Evolutionary conservation across 2,113 vertebrate species (phyloP).

Genomic region (Heterocephalus glaber): DNA sequence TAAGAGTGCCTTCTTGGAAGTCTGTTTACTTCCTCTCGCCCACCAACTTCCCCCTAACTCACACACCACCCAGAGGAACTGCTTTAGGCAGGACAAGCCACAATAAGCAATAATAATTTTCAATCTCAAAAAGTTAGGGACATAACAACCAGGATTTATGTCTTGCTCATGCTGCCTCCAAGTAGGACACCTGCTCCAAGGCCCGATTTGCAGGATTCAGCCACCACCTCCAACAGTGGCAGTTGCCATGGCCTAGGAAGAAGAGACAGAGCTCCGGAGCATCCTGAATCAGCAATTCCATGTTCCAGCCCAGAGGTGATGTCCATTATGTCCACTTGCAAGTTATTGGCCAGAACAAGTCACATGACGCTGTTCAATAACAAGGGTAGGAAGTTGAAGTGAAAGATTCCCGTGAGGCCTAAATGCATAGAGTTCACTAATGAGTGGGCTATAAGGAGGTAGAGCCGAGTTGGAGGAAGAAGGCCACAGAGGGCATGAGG

Average conservation of each 20-base stretch:
- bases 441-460: background rate
- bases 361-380: background rate
- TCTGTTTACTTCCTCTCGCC: background rate
- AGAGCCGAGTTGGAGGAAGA: background rate
- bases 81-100: too few relatives aligned
- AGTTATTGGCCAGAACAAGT: background rate
- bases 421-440: background rate
- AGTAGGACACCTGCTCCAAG: background rate
- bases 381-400: background rate
- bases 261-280: background rate
- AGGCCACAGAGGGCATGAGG: background rate
- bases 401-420: background rate
- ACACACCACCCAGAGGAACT: background rate
- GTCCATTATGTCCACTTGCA: fast-evolving
- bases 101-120: fast-evolving
- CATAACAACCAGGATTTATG: background rate
- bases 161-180: background rate
- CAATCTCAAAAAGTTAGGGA: background rate
- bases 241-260: background rate
- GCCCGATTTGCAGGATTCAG: background rate
- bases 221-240: background rate
- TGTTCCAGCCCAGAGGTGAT: background rate
- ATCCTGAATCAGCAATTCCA: background rate
- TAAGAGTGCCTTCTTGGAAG: background rate
- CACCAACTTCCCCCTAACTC: background rate